Percentiles rank a stretch among this genome's conserved stretches.
Conservation (phyloP, 2,888 invertebrate species). For the Rhamphomyia laevipes region DNA sequence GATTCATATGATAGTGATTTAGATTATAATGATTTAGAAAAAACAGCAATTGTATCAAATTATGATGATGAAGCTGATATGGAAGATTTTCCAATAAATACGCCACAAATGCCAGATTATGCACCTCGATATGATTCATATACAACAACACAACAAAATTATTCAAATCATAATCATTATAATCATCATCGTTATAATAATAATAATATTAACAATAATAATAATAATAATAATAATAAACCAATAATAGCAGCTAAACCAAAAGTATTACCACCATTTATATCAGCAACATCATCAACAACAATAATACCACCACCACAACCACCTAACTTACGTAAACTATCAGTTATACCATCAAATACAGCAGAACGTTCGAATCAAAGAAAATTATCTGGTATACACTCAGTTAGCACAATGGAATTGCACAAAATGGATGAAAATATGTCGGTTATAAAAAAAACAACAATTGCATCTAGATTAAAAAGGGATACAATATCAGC, state of each 20-base stretch:
- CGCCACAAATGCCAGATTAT: conserved; percentile 23
- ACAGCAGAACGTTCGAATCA: conserved; percentile 23
- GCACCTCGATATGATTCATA: conserved; percentile 20
- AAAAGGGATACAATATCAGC: conserved; percentile 13
- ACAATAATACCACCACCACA: conserved; percentile 16
- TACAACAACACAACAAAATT: conserved; percentile 15
- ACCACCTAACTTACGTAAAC: conserved; percentile 23
- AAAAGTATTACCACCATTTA: conserved; percentile 4
- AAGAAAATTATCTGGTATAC: conserved; percentile 16
- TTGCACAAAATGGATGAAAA: conserved; percentile 36
- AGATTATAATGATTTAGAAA: conserved; percentile 26
- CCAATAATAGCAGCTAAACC: conserved; percentile 11
- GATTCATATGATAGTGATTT: conserved; percentile 23
- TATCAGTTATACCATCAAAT: conserved; percentile 23
- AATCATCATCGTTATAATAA: not conserved
- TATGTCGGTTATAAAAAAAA: conserved; percentile 30
- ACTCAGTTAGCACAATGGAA: conserved; percentile 36
- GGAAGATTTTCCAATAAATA: conserved; percentile 37
- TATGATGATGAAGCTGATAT: conserved; percentile 34
- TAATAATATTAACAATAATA: not conserved
- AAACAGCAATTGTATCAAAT: conserved; percentile 31
- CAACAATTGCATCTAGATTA: conserved; percentile 20
- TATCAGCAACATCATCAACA: conserved; percentile 3
- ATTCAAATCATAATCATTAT: not conserved
- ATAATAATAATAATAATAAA: not conserved